These are phyloP conservation scores for Aporophyla nigra DNA, from an alignment of 2,888 invertebrate species.

Conservation along the genomic window DNA sequence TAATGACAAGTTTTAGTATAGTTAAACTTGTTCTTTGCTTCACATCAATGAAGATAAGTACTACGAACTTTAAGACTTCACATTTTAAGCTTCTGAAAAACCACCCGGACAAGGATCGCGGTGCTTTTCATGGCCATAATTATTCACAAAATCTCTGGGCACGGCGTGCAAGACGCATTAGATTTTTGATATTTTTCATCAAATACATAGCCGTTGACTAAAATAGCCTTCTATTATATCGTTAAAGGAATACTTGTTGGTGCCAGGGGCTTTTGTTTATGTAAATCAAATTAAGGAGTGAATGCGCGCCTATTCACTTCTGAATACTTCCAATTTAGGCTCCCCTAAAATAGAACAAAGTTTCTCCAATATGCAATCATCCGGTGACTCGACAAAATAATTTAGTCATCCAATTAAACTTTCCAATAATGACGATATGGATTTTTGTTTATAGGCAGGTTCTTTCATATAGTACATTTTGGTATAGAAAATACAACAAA, in stretches of 20 bases:
- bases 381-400: constrained; percentile 59
- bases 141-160: constrained; percentile 11
- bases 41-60: background rate
- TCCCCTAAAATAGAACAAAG: constrained; percentile 36
- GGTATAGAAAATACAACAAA: background rate
- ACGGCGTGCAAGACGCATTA: constrained; percentile 26
- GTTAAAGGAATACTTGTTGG: constrained; percentile 41
- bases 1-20: background rate
- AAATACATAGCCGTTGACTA: constrained; percentile 15
- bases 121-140: constrained; percentile 1
- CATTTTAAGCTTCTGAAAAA: background rate
- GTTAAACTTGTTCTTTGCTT: background rate
- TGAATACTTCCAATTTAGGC: constrained; percentile 52
- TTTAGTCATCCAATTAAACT: constrained; percentile 67
- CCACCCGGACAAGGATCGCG: background rate
- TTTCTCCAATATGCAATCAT: constrained; percentile 39
- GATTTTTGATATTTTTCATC: constrained; percentile 23
- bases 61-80: background rate
- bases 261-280: constrained; percentile 62
- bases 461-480: background rate
- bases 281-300: constrained; percentile 59
- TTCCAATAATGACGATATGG: constrained; percentile 41
- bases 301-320: constrained; percentile 61
- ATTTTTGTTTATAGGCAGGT: constrained; percentile 10
- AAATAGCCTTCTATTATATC: constrained; percentile 45